Evolutionary conservation across 2,888 invertebrate species (phyloP), one percentile per base, ranked within the genome.

Genomic region (Drosophila stalkeri): DNA sequence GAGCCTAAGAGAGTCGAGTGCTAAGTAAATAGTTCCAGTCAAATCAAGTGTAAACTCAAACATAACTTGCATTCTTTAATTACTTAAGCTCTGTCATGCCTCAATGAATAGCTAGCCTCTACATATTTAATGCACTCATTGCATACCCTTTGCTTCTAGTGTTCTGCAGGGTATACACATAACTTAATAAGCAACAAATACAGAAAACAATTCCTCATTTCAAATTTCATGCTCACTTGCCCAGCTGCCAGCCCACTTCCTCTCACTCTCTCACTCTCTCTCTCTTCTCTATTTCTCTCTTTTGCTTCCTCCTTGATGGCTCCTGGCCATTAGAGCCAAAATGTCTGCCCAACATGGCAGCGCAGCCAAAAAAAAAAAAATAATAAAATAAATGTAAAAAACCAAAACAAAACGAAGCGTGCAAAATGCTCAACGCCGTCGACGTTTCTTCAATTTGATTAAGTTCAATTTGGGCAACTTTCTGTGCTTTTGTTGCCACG

Each of bases 401-500:
- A 31, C 18, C 31, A 71, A 80, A 83, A 82, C 75, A 82, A 80
- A 75, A 80, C 82, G 71, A 75, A 77, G 68, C 80, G 84, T 77
- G 84, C 76, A 75, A 84, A 84, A 84, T 84, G 81, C 74, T 76
- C 64, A 72, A 69, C 73, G 57, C 66, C 78, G 71, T 75, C 75
- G 63, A 72, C 68, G 51, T 72, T 70, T 60, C 51, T 69, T 33
- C 84, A 86, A 85, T 85, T 85, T 85, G 85, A 85, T 85, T 85
- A 85, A 82, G 85, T 84, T 81, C 82, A 86, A 81, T 86, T 85
- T 86, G 73, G 77, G 64, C 79, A 71, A 86, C 69, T 81, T 61
- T 77, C 59, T 70, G 57, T 52, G 61, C 49, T 55, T 55, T 55
- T 55, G 55, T 41, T 55, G 55, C 81, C 86, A 80, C 82, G 77